phyloP scores from a whole-genome alignment of 1,140 invertebrate genomes.

The Drosophila littoralis region DNA sequence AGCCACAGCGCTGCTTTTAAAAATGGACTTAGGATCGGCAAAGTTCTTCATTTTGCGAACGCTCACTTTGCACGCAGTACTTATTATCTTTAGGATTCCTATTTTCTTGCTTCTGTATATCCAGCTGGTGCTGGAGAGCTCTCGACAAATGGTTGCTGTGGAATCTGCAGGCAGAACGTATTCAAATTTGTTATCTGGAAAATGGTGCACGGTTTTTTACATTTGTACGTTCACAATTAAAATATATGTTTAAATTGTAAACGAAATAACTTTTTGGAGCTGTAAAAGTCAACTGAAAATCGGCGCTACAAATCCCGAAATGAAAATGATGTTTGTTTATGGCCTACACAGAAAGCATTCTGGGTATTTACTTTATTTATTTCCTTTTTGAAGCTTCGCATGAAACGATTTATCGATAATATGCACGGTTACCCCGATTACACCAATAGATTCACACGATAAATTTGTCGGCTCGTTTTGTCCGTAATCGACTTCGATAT shows the following conservation, averaged over 20 bases:
- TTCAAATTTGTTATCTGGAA: neutral
- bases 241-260: conserved; percentile 29
- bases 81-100: neutral
- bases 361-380: neutral
- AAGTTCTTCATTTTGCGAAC: conserved; percentile 84
- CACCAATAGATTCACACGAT: too few species aligned
- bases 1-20: conserved; percentile 65
- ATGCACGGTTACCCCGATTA: too few species aligned
- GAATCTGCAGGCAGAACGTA: conserved; percentile 1
- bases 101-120: too few species aligned
- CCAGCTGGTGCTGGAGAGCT: neutral
- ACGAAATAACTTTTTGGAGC: conserved; percentile 29
- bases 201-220: conserved; percentile 10
- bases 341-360: neutral
- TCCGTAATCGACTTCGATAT: too few species aligned
- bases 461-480: too few species aligned
- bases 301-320: neutral
- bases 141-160: neutral
- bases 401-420: too few species aligned
- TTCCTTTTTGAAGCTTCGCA: neutral
- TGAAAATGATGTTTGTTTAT: neutral
- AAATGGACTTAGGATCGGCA: conserved; percentile 82
- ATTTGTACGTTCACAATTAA: conserved; percentile 17
- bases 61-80: conserved; percentile 74
- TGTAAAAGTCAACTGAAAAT: conserved; percentile 29